Percentiles rank a stretch among this genome's conserved stretches.
phyloP scores from a whole-genome alignment of 2,797 vertebrate species.

The Coendou prehensilis region DNA sequence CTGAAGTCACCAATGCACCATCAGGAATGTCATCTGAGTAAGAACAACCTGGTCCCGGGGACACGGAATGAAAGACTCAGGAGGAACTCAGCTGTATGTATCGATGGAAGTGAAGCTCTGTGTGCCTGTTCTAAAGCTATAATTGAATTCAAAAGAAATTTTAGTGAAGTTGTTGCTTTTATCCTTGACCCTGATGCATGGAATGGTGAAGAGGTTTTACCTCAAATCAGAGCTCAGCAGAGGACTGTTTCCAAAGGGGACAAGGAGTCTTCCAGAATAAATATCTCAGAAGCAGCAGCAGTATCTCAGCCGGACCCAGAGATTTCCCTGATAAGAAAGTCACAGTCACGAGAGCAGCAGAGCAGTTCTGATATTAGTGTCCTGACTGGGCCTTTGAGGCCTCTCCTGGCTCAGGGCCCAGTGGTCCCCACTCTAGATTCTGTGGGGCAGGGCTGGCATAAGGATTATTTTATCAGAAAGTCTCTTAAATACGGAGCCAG shows the following conservation, averaged over 20 bases:
- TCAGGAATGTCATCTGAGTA: neutral
- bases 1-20: neutral
- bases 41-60: slow-evolving; percentile 19
- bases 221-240: slow-evolving; percentile 1
- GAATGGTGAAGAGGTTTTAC: neutral
- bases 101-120: neutral
- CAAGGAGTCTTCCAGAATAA: neutral
- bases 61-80: neutral
- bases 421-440: neutral
- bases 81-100: neutral
- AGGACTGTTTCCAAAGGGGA: neutral
- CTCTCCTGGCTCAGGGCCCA: neutral
- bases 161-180: neutral
- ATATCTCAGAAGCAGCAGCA: neutral
- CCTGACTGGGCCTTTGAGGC: neutral
- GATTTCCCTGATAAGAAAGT: slow-evolving; percentile 11
- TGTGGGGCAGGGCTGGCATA: neutral
- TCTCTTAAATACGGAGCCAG: neutral
- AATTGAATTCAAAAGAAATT: neutral
- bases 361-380: neutral
- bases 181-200: neutral
- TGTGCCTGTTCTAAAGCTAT: neutral
- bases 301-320: neutral
- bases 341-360: neutral
- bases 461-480: neutral